Percentiles rank a stretch among this genome's conserved stretches.
These are phyloP conservation scores for Arizona elegans DNA, from an alignment of 2,113 vertebrate genomes.

Conservation along the genomic window DNA sequence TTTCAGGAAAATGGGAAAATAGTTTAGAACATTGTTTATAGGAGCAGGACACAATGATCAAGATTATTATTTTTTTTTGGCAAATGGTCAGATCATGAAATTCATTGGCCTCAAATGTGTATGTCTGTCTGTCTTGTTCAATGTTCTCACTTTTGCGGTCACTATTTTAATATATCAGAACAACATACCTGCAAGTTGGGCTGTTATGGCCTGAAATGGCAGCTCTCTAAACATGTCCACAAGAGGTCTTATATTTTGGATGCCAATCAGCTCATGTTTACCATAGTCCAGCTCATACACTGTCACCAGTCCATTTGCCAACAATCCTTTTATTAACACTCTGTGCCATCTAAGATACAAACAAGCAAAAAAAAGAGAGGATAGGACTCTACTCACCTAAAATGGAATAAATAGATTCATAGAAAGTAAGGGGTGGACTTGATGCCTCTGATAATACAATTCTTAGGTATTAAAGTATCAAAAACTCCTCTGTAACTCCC, in stretches of 20 bases:
- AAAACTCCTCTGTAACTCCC: not conserved
- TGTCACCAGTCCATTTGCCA: conserved; percentile 82
- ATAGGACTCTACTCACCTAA: not conserved
- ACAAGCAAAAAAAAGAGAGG: not conserved
- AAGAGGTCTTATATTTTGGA: conserved; percentile 76
- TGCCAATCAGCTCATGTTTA: conserved; percentile 83
- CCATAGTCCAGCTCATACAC: conserved; percentile 91
- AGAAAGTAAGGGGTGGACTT: not conserved
- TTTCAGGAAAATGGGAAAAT: not conserved
- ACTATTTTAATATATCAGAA: not conserved
- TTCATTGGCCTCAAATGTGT: not conserved
- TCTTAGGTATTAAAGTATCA: not conserved
- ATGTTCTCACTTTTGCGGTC: not conserved
- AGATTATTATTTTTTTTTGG: not conserved
- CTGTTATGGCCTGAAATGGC: conserved; percentile 87
- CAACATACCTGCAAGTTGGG: conserved; percentile 86
- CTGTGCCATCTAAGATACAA: conserved; percentile 82
- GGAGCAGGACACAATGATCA: not conserved
- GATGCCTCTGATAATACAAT: not conserved
- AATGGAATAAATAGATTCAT: not conserved
- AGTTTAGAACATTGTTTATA: not conserved
- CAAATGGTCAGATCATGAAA: not conserved
- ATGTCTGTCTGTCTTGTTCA: not conserved
- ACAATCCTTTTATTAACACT: conserved; percentile 83
- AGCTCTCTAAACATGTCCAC: conserved; percentile 81